These are phyloP conservation scores for Balearica regulorum DNA, from an alignment of 2,797 vertebrate species.

Conservation along the genomic window DNA sequence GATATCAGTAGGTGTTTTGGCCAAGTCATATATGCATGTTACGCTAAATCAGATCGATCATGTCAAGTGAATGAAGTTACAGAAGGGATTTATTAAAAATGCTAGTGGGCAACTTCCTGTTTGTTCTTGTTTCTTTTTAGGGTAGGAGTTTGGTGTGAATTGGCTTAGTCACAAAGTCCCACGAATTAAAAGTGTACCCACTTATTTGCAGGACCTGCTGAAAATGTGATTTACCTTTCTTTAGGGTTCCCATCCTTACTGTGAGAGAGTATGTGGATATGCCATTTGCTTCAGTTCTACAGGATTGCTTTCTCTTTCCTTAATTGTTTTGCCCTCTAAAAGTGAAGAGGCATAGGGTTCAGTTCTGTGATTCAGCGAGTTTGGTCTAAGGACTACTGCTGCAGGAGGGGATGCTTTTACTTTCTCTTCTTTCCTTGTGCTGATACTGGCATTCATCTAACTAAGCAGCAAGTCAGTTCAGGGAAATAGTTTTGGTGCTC, in stretches of 20 bases:
- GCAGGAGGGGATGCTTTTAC: not conserved
- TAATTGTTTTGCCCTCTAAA: not conserved
- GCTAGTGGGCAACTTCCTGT: not conserved
- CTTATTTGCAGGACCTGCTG: not conserved
- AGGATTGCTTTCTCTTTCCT: not conserved
- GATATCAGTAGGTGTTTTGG: not conserved
- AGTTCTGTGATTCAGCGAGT: not conserved
- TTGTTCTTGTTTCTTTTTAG: not conserved
- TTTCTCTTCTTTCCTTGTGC: not conserved
- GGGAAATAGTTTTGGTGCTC: not conserved
- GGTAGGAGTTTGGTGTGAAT: not conserved
- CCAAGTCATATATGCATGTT: not conserved
- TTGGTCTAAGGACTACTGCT: not conserved
- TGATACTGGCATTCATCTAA: not conserved
- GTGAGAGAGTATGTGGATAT: not conserved
- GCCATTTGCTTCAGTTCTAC: not conserved
- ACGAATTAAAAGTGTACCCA: not conserved
- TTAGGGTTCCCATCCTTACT: not conserved
- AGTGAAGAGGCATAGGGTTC: not conserved
- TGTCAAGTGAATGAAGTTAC: not conserved
- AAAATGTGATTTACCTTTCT: not conserved
- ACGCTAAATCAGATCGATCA: not conserved
- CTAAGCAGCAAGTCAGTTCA: not conserved
- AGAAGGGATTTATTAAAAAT: not conserved
- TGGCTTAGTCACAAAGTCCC: not conserved